phyloP scores from a whole-genome alignment of 2,888 invertebrate genomes.

The Mamestra brassicae region DNA sequence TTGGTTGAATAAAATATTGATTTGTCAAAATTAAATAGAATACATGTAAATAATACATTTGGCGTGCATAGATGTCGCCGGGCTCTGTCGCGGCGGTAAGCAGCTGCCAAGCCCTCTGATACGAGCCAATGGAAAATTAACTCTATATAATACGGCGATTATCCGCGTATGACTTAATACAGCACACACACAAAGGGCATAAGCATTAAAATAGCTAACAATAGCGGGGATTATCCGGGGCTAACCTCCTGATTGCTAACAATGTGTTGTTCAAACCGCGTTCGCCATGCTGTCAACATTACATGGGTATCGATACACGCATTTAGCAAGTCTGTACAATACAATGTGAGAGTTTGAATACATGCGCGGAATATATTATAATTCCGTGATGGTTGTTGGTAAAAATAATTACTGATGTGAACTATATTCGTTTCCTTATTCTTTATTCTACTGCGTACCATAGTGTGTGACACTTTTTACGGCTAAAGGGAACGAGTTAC shows the following conservation, averaged over 20 bases:
- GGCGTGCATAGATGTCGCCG: slow-evolving; percentile 69
- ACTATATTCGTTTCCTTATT: background rate
- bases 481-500: too few relatives aligned
- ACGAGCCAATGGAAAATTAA: slow-evolving; percentile 88
- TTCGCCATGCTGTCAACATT: slow-evolving; percentile 63
- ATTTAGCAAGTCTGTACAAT: slow-evolving; percentile 35
- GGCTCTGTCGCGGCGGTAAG: slow-evolving; percentile 79
- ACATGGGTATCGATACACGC: slow-evolving; percentile 45
- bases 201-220: slow-evolving; percentile 90
- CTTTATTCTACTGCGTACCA: background rate
- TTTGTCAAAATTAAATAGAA: slow-evolving; percentile 39
- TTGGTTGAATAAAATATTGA: slow-evolving; percentile 35
- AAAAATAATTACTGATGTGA: background rate
- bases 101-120: slow-evolving; percentile 85
- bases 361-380: slow-evolving; percentile 15
- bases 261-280: slow-evolving; percentile 79
- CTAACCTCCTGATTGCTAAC: slow-evolving; percentile 82
- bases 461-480: background rate
- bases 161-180: slow-evolving; percentile 90
- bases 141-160: slow-evolving; percentile 89
- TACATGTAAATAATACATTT: slow-evolving; percentile 63
- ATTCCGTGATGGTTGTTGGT: background rate
- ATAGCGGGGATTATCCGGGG: slow-evolving; percentile 87
- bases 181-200: slow-evolving; percentile 86
- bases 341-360: slow-evolving; percentile 32